Evolutionary conservation across 2,888 invertebrate species (phyloP), one percentile per base, ranked within the genome.

Genomic region (Dione vanillae): DNA sequence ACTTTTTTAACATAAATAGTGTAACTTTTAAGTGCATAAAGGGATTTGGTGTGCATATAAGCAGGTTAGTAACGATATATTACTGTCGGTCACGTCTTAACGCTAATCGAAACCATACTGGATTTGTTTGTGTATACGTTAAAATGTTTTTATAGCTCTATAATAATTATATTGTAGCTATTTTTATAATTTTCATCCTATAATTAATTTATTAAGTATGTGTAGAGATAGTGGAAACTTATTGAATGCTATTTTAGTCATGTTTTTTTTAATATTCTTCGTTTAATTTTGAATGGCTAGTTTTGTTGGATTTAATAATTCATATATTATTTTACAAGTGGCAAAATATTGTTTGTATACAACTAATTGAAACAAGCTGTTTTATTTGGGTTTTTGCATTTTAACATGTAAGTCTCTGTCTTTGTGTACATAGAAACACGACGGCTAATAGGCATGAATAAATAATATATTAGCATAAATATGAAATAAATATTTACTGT

Each of bases 31-130:
- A 47, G 47, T 47, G 35, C 8, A 11, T 54, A 9, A 11, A 11
- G n/a, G 47, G 65, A 49, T 65, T 67, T 37, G 16, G 66, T 49
- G 67, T 41, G 61, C 16, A n/a, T 65, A 37, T 2, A 49, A 3
- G 9, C 47, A 64, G 64, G 64, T 47, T 49, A 47, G 64, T 64
- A 37, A 78, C 81, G 79, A 83, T 87, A 83, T 84, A 86, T 84
- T 85, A 72, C 77, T 80, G 81, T 79, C 82, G 79, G 87, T 89
- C 89, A 88, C 90, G 90, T 88, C 89, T 85, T 80, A 84, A 85
- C 77, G 81, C 82, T 86, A 85, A 80, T 83, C 84, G 81, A 79
- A 40, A 52, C 49, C 49, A 64, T 64, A 51, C 45, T 45, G 40
- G 14, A 20, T 49, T 82, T 73, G 83, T 83, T 83, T 85, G 84